These are phyloP conservation scores for Piezodorus guildinii DNA, from an alignment of 1,140 invertebrate species.

Conservation along the genomic window DNA sequence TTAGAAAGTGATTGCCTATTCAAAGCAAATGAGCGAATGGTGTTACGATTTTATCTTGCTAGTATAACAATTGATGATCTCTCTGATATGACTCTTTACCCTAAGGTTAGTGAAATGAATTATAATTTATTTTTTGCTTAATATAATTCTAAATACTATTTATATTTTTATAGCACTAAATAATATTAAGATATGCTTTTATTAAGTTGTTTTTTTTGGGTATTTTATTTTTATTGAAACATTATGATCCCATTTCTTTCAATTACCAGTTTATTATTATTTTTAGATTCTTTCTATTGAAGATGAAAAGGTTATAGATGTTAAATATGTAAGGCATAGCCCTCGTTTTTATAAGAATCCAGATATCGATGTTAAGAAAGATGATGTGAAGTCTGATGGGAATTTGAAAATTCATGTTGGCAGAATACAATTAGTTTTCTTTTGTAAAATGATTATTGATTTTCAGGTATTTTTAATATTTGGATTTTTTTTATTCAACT, in stretches of 20 bases:
- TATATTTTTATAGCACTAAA: no score
- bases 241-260: neutral
- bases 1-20: conserved; percentile 65
- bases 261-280: neutral
- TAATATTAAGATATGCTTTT: no score
- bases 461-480: conserved; percentile 41
- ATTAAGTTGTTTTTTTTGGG: neutral
- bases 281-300: conserved; percentile 36
- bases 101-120: conserved; percentile 44
- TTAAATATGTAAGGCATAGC: conserved; percentile 61
- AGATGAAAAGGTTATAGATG: conserved; percentile 63
- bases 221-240: neutral
- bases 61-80: conserved; percentile 58
- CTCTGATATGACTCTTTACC: conserved; percentile 61
- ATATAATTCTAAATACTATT: no score
- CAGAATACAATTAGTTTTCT: conserved; percentile 53
- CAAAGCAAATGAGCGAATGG: conserved; percentile 66
- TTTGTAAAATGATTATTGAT: conserved; percentile 60
- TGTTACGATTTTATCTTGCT: conserved; percentile 54
- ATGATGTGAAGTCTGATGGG: conserved; percentile 50
- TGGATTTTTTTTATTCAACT: neutral
- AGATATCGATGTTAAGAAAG: conserved; percentile 36
- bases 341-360: conserved; percentile 41
- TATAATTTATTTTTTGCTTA: neutral
- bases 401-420: conserved; percentile 57